Conservation (phyloP, 2,797 vertebrate genomes). For the Scleropages formosus region DNA sequence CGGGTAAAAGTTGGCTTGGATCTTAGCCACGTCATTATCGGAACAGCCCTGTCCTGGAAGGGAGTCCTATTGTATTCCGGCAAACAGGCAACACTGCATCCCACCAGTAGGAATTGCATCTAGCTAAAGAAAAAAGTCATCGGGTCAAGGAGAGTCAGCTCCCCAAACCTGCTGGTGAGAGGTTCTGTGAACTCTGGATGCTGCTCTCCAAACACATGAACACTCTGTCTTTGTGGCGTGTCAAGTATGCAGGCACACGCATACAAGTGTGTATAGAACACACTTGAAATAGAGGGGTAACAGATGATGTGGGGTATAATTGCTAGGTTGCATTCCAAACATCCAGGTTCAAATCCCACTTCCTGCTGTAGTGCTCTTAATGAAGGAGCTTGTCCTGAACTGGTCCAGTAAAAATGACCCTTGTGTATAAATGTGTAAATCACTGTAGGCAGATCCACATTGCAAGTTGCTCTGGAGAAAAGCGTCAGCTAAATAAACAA, state of each 20-base stretch:
- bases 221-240: conserved; percentile 71
- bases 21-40: conserved; percentile 70
- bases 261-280: no score
- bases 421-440: no score
- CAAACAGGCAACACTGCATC: conserved; percentile 68
- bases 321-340: no score
- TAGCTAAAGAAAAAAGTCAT: no score
- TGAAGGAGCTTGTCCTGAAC: background rate
- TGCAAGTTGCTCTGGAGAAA: no score
- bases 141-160: no score
- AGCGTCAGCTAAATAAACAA: no score
- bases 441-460: no score
- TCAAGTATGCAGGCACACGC: no score
- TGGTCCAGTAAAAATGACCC: no score
- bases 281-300: conserved; percentile 54
- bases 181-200: conserved; percentile 73
- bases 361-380: conserved; percentile 53
- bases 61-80: conserved; percentile 72
- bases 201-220: no score
- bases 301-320: no score
- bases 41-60: conserved; percentile 70
- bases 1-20: conserved; percentile 53
- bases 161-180: conserved; percentile 66
- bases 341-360: conserved; percentile 44
- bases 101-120: conserved; percentile 74